These are phyloP conservation scores for Crotalus horridus DNA, from an alignment of 2,113 vertebrate species.

Conservation along the genomic window DNA sequence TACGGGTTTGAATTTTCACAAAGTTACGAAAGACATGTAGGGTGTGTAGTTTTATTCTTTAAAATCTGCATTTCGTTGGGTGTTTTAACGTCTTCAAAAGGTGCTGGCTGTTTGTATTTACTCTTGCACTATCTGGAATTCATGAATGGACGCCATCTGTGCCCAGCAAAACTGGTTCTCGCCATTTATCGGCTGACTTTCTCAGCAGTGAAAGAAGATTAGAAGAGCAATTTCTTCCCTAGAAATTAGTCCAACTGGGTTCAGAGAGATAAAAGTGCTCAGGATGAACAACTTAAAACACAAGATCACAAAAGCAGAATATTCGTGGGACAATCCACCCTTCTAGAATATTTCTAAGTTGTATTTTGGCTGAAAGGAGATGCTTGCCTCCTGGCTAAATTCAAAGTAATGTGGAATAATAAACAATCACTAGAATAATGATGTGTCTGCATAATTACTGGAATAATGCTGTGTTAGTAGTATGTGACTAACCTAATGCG, in stretches of 20 bases:
- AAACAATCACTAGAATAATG: too few relatives aligned
- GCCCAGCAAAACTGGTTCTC: constrained; percentile 24
- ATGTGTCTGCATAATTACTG: too few relatives aligned
- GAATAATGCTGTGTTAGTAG: too few relatives aligned
- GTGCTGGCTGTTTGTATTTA: not conserved
- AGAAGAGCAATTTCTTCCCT: not conserved
- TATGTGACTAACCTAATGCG: too few relatives aligned
- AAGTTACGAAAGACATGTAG: not conserved
- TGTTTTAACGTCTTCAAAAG: not conserved
- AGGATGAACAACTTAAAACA: not conserved
- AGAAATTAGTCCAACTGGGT: not conserved
- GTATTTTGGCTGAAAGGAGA: not conserved
- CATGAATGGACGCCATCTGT: not conserved
- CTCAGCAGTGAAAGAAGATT: not conserved
- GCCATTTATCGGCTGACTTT: not conserved
- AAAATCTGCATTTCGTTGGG: not conserved
- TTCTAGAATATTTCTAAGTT: not conserved
- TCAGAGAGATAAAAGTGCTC: not conserved
- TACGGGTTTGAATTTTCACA: not conserved
- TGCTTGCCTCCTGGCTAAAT: not conserved
- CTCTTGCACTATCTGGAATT: constrained; percentile 14
- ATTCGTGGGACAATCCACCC: not conserved
- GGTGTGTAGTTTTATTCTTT: not conserved
- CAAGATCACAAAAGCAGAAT: constrained; percentile 6
- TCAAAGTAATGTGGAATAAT: accelerated